A percentile compares a stretch with the other conserved stretches of the same genome.
Conservation (phyloP, 2,113 vertebrate genomes). For the Percina caprodes region DNA sequence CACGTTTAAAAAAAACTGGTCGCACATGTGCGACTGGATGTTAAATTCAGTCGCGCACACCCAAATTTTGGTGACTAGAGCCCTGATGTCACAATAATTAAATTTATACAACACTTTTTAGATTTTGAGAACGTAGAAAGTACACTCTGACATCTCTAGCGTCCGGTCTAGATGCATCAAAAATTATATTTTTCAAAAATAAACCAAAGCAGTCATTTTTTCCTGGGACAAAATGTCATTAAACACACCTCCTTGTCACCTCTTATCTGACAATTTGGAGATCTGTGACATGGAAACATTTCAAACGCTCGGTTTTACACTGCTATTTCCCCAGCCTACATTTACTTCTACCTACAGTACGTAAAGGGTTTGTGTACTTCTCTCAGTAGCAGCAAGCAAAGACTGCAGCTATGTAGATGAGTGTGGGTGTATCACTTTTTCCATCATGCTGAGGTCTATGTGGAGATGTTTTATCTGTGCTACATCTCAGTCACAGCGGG, state of each 20-base stretch:
- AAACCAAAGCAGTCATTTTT: neutral
- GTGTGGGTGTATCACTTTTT: conserved; percentile 50
- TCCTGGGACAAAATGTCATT: conserved; percentile 17
- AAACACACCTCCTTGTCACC: neutral
- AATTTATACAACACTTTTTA: neutral
- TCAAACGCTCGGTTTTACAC: neutral
- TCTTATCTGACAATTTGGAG: conserved; percentile 24
- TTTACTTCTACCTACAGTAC: conserved; percentile 18
- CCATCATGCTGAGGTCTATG: conserved; percentile 53
- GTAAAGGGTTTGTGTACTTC: conserved; percentile 15
- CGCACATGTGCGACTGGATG: too few species aligned
- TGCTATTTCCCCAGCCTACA: neutral
- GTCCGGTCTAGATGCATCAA: neutral
- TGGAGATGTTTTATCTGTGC: conserved; percentile 69
- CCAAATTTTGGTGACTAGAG: too few species aligned
- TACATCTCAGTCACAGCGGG: conserved; percentile 75
- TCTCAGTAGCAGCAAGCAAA: conserved; percentile 5
- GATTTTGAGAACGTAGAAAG: conserved; percentile 9
- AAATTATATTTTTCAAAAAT: neutral
- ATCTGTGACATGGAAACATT: conserved; percentile 27
- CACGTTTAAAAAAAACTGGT: too few species aligned
- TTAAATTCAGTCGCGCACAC: too few species aligned
- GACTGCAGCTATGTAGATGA: conserved; percentile 53
- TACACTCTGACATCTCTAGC: neutral
- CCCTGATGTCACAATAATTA: neutral